A percentile compares a stretch with the other conserved stretches of the same genome.
These are phyloP conservation scores for Harlomillsia oculata DNA, from an alignment of 1,140 invertebrate species.

Conservation along the genomic window DNA sequence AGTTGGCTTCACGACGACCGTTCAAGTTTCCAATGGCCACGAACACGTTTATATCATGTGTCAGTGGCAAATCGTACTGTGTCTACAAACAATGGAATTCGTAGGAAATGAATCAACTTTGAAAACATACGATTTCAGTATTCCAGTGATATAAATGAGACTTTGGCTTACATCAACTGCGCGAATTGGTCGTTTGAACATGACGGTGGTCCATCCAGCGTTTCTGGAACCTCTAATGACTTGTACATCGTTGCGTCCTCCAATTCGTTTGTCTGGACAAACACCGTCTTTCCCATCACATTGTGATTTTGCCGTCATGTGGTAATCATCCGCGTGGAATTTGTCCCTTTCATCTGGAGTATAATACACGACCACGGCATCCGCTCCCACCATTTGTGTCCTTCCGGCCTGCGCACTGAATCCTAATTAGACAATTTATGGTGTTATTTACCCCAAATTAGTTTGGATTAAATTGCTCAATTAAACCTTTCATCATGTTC, in stretches of 20 bases:
- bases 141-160: too few species aligned
- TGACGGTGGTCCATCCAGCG: conserved; percentile 71
- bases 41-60: conserved; percentile 63
- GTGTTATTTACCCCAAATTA: background rate
- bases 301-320: conserved; percentile 60
- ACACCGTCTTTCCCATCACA: conserved; percentile 60
- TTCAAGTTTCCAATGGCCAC: conserved; percentile 79
- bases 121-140: too few species aligned
- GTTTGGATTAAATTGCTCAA: conserved; percentile 2
- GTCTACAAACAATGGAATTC: conserved; percentile 29
- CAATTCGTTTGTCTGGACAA: conserved; percentile 70
- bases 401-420: conserved; percentile 35
- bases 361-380: conserved; percentile 74
- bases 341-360: conserved; percentile 44
- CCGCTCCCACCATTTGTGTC: conserved; percentile 57
- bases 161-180: background rate
- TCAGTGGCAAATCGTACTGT: conserved; percentile 40
- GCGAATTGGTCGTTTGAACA: conserved; percentile 54
- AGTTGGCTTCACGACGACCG: conserved; percentile 65
- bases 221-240: conserved; percentile 61
- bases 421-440: conserved; percentile 23
- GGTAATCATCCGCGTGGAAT: conserved; percentile 74
- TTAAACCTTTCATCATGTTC: background rate
- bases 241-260: conserved; percentile 67
- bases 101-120: background rate